Base-by-base conservation (phyloP, 2,888 invertebrate genomes). In the Cyclophora punctaria region DNA sequence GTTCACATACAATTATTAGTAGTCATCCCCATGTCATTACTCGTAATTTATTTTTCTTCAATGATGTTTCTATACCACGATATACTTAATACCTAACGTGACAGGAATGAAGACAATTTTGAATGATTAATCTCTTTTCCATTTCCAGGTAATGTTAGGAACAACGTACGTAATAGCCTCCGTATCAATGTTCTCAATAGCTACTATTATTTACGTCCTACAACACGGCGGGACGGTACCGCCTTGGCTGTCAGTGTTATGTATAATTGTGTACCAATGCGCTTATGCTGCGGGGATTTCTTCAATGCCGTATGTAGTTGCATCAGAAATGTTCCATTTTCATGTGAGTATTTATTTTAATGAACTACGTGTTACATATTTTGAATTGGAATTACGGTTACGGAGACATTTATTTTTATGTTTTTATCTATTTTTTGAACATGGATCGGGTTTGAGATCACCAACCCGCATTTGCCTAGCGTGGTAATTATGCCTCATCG, bases 301-400 rank as follows among this genome's bases (percentile, higher is more conserved):
- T 3, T 64, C 77, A 0, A 56, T 79, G 57, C 69, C 75, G 0
- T 77, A 73, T 41, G 69, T 78, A 4, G 64, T 79, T 20, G 64
- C 76, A 64, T 66, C 78, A 0, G 79, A 80, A 52, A 69, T 75
- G 62, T 78, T 79, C 47, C 75, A 71, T 50, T 78, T 76, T 48
- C 74, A 78, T 58, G 77, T 76, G 57, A 61, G 67, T 37, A 37
- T 37, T 37, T 37, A 2, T 37, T 37, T 20, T 20, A 20, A 20
- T 20, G 1, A 20, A 2, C 20, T 20, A 20, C 20, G 20, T 20
- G 20, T 20, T 20, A 20, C 20, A 20, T 20, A 20, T 20, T 20
- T 20, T 20, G 20, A 20, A 20, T 20, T 20, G 20, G 20, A 20
- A 20, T 20, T 20, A 20, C 20, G 20, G 20, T 20, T 20, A 20